phyloP scores from a whole-genome alignment of 2,113 vertebrate genomes.

The Limnothrissa miodon region DNA sequence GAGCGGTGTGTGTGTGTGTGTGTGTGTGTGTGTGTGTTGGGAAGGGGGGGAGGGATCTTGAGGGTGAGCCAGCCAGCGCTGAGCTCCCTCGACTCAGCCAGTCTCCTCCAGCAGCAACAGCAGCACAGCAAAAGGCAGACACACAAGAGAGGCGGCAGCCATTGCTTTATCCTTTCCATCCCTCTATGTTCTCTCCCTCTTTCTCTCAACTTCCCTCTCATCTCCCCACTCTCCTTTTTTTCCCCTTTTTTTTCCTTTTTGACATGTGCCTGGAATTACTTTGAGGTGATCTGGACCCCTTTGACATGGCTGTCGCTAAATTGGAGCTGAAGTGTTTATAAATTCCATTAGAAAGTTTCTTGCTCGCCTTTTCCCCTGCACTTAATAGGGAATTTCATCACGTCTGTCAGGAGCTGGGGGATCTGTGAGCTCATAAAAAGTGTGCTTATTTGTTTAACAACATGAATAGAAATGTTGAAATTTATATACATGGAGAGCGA shows the following conservation, averaged over 20 bases:
- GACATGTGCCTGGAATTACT: constrained; percentile 58
- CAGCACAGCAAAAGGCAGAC: background rate
- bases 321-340: constrained; percentile 62
- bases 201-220: background rate
- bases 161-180: constrained; percentile 20
- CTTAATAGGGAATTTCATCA: constrained; percentile 52
- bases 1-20: background rate
- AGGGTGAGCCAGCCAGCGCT: background rate
- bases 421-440: constrained; percentile 22
- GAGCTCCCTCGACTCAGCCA: background rate
- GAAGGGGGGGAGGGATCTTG: background rate
- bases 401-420: constrained; percentile 44
- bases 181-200: background rate
- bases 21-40: background rate
- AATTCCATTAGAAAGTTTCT: constrained; percentile 59
- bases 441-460: constrained; percentile 47
- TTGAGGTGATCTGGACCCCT: constrained; percentile 60
- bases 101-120: background rate
- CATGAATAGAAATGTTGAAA: constrained; percentile 50
- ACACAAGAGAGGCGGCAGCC: background rate
- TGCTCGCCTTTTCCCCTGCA: constrained; percentile 47
- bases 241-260: background rate
- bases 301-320: constrained; percentile 53
- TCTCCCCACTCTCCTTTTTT: background rate
- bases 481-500: background rate